Evolutionary conservation across 2,797 vertebrate genomes (phyloP).

Genomic region (Oryzias sinensis): DNA sequence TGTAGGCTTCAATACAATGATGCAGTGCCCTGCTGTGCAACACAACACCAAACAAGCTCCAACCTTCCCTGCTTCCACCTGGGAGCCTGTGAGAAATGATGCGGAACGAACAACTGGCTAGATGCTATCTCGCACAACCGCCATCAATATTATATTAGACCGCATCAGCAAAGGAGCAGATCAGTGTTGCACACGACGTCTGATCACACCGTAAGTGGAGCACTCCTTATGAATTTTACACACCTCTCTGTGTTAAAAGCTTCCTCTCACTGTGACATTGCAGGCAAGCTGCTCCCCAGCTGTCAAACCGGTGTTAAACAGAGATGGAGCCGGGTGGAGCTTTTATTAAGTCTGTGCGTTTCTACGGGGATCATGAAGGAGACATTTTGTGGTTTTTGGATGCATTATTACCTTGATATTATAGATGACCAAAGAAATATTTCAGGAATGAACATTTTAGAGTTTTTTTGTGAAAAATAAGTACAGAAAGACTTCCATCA

Average conservation of each 20-base stretch:
- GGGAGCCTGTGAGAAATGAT: conserved; percentile 57
- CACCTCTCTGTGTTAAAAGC: conserved; percentile 63
- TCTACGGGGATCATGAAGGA: conserved; percentile 7
- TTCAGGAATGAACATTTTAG: no score
- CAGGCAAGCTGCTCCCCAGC: conserved; percentile 50
- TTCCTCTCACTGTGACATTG: conserved; percentile 46
- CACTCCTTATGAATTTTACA: conserved; percentile 72
- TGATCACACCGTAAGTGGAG: conserved; percentile 53
- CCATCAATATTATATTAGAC: conserved; percentile 66
- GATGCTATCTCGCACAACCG: conserved; percentile 57
- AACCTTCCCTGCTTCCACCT: conserved; percentile 2
- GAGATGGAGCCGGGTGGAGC: conserved; percentile 16
- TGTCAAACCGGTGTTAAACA: conserved; percentile 48
- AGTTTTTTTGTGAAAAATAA: no score
- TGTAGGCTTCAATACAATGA: neutral
- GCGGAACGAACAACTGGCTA: conserved; percentile 52
- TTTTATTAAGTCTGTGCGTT: conserved; percentile 1
- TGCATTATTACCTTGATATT: conserved; percentile 29
- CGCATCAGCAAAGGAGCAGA: conserved; percentile 55
- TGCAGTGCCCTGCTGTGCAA: conserved; percentile 22
- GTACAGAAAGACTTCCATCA: no score
- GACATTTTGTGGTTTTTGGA: conserved; percentile 7
- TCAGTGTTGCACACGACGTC: conserved; percentile 54
- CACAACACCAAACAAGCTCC: conserved; percentile 5
- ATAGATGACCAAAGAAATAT: neutral